Evolutionary conservation across 2,797 vertebrate genomes (phyloP).

Genomic region (Gymnocypris eckloni): DNA sequence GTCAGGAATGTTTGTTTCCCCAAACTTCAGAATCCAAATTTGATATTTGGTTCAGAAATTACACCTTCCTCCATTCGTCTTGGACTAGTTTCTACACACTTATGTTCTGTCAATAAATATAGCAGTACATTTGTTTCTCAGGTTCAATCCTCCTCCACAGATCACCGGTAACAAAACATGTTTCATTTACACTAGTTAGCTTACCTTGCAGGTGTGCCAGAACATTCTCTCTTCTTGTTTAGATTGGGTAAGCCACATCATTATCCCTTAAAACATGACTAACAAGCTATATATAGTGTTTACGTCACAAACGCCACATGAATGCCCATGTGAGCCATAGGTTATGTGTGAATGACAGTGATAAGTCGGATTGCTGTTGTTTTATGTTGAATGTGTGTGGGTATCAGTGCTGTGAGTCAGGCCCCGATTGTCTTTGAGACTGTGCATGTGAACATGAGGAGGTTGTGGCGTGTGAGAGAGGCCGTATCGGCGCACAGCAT

Average conservation of each 20-base stretch:
- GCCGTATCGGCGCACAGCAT: slow-evolving; percentile 16
- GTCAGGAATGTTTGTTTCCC: neutral
- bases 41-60: neutral
- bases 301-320: neutral
- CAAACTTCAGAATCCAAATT: neutral
- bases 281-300: slow-evolving; percentile 10
- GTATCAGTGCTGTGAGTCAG: slow-evolving; percentile 30
- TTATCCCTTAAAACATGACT: slow-evolving; percentile 11
- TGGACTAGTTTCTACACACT: neutral
- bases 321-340: neutral
- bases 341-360: slow-evolving; percentile 29
- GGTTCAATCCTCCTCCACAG: neutral
- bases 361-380: slow-evolving; percentile 42
- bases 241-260: neutral
- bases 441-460: slow-evolving; percentile 8
- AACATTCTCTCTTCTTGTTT: neutral
- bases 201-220: neutral
- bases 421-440: slow-evolving; percentile 6
- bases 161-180: neutral
- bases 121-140: neutral
- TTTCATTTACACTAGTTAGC: neutral
- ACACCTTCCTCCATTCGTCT: neutral
- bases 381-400: slow-evolving; percentile 37
- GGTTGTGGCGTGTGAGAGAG: slow-evolving; percentile 1
- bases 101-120: neutral